Evolutionary conservation across 2,113 vertebrate genomes (phyloP).

Genomic region (Hirundichthys speculiger): DNA sequence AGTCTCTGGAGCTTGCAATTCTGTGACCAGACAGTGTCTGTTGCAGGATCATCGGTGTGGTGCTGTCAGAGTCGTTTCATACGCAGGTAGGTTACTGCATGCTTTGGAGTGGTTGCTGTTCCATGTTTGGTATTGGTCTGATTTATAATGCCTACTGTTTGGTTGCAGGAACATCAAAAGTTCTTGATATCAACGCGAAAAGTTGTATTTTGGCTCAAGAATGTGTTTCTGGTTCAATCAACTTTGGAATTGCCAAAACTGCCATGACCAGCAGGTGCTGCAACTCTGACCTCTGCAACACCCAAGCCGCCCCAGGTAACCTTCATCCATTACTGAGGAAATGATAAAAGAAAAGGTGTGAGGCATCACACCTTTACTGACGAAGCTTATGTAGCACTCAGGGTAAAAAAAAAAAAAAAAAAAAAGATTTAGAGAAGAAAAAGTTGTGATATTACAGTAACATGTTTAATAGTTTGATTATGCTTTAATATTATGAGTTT

Average conservation of each 20-base stretch:
- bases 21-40: slow-evolving; percentile 18
- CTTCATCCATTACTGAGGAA: neutral
- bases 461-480: too few relatives aligned
- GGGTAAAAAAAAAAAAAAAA: too few relatives aligned
- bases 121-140: neutral
- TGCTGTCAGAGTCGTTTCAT: accelerated
- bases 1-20: neutral
- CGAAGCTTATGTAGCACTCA: neutral
- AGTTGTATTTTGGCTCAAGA: neutral
- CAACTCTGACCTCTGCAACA: slow-evolving; percentile 45
- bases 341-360: too few relatives aligned
- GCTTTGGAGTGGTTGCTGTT: neutral
- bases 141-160: neutral
- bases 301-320: slow-evolving; percentile 10
- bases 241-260: slow-evolving; percentile 5
- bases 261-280: slow-evolving; percentile 38
- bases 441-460: too few relatives aligned
- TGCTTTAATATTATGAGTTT: too few relatives aligned
- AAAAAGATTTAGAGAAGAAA: too few relatives aligned
- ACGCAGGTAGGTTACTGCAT: slow-evolving; percentile 16
- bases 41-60: neutral
- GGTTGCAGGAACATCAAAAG: slow-evolving; percentile 7
- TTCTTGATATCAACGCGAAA: neutral
- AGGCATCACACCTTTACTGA: too few relatives aligned
- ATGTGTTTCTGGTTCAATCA: slow-evolving; percentile 24